phyloP scores from a whole-genome alignment of 2,113 vertebrate species.

The Tricholaema leucomelas region DNA sequence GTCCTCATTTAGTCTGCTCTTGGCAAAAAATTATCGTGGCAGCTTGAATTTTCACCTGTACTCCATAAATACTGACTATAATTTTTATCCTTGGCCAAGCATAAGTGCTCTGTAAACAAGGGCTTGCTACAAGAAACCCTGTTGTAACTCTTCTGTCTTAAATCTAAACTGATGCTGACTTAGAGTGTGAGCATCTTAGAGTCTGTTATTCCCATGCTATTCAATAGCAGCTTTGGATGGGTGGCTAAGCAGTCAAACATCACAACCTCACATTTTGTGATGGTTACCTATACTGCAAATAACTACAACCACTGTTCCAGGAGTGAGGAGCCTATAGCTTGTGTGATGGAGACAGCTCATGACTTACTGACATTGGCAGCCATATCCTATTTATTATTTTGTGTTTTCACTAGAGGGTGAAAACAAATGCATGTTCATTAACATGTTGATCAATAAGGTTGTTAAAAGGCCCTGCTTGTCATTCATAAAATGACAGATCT shows the following conservation, averaged over 20 bases:
- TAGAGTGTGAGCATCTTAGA: not conserved
- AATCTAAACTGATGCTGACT: not conserved
- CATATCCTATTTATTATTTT: not conserved
- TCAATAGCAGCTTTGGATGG: rapidly evolving
- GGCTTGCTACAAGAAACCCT: not conserved
- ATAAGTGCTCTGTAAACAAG: not conserved
- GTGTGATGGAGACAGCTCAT: not conserved
- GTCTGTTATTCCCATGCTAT: not conserved
- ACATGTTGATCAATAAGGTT: not conserved
- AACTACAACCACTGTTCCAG: not conserved
- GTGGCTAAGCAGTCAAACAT: not conserved
- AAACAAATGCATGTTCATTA: not conserved
- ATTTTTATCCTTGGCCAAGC: not conserved
- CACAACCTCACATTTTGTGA: not conserved
- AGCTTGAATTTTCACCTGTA: not conserved
- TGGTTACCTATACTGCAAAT: not conserved
- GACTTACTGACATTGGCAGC: not conserved
- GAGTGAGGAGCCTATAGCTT: not conserved
- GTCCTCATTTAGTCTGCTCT: not conserved
- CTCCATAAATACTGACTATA: not conserved
- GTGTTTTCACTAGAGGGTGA: not conserved
- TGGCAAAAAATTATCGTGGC: not conserved
- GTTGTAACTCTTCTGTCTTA: not conserved
- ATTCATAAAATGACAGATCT: not conserved
- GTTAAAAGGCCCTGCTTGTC: not conserved